Base-by-base conservation (phyloP, 2,797 vertebrate genomes). In the Rhodeus uyekii region DNA sequence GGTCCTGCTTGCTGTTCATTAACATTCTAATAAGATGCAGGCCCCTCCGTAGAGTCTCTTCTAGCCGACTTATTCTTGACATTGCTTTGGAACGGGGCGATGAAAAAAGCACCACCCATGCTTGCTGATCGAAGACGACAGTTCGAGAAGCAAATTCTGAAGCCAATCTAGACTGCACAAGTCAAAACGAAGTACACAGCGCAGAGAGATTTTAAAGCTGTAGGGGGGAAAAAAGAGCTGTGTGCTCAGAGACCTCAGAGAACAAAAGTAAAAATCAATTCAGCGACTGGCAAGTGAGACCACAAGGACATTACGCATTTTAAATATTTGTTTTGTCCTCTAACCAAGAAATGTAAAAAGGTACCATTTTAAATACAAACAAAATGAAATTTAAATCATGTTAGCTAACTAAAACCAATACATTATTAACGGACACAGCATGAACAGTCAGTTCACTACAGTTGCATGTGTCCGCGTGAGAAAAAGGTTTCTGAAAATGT, bases 11-110 rank as follows among this genome's bases (percentile, higher is more conserved):
- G 85, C 73, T 85, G 88, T 87, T 84, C 67, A 84, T 87, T 83
- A 88, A 60, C 55, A 65, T 48, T 76, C 61, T 88, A 89, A 89
- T 85, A 61, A 61, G 76, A 87, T 87, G 83, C 87, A 87, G 87
- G 67, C 75, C 36, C 19, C 65, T 78, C 60, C 53, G 76, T 61
- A 18, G 80, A 64, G 65, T 27, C 19, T 61, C 76, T 78, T 73
- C 75, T 75, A 78, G 86, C 55, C 32, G 53, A 74, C 60, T 88
- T 64, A 72, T 76, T 61, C 67, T 58, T 81, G 69, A 81, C 84
- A 69, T 85, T 86, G 72, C 83, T 86, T 84, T 81, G 79, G 80
- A 85, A 63, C 32, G 34, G 64, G 68, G 61, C 60, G 36, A 86
- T 77, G 81, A 80, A 85, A 84, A 88, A 87, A 64, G 74, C 39